A percentile compares a stretch with the other conserved stretches of the same genome.
These are phyloP conservation scores for Narcine bancroftii DNA, from an alignment of 2,113 vertebrate species.

Conservation along the genomic window DNA sequence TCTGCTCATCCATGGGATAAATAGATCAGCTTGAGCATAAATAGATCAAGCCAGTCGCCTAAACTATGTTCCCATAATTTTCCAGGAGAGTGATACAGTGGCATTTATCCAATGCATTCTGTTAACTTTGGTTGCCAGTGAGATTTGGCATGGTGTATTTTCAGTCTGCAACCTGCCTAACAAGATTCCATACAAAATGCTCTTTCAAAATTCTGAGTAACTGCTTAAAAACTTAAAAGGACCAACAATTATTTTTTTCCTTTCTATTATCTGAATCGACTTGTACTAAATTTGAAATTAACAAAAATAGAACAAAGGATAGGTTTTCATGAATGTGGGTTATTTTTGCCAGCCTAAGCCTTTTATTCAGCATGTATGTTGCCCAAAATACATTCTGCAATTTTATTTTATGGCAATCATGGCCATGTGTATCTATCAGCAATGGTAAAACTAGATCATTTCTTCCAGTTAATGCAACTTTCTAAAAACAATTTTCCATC, in stretches of 20 bases:
- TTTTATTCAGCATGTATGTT: background rate
- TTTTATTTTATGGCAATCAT: background rate
- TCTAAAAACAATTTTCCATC: background rate
- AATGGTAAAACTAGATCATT: background rate
- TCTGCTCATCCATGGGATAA: background rate
- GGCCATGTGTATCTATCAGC: background rate
- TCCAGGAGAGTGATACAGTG: too few relatives aligned
- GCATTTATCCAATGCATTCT: too few relatives aligned
- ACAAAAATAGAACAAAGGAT: too few relatives aligned
- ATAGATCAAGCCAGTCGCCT: background rate
- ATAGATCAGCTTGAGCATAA: background rate
- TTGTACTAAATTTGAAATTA: background rate
- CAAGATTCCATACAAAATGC: background rate
- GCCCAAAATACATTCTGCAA: background rate
- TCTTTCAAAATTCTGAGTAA: background rate
- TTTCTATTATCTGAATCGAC: background rate
- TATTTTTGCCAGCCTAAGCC: background rate
- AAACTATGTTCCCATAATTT: background rate
- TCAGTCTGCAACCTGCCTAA: background rate
- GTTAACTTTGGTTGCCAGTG: too few relatives aligned
- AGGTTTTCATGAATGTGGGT: background rate
- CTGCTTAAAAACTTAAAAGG: background rate
- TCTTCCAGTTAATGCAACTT: conserved; percentile 5
- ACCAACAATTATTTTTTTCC: background rate
- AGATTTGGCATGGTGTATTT: too few relatives aligned